Evolutionary conservation across 1,140 invertebrate species (phyloP).

Genomic region (Belonocnema kinseyi): DNA sequence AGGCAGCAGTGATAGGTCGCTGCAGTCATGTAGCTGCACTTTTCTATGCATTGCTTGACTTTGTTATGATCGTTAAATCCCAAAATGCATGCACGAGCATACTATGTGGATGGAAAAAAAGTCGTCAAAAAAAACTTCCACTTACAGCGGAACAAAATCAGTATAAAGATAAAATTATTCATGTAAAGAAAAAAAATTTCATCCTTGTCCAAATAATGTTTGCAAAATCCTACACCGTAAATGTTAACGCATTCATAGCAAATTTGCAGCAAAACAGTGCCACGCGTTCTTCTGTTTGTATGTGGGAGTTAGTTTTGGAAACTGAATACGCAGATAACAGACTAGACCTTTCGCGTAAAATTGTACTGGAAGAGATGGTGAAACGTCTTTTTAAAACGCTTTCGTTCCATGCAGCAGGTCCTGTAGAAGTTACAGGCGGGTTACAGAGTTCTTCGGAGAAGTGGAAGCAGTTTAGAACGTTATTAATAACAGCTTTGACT

Average conservation of each 20-base stretch:
- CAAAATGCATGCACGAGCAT: constrained; percentile 33
- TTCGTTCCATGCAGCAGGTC: not conserved
- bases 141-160: constrained; percentile 26
- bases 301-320: constrained; percentile 3
- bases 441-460: constrained; percentile 2
- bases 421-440: not conserved
- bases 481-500: constrained; percentile 38
- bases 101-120: constrained; percentile 23
- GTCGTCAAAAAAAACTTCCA: constrained; percentile 19
- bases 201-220: not conserved
- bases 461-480: constrained; percentile 24
- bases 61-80: not conserved
- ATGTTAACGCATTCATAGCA: not conserved
- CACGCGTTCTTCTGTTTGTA: not conserved
- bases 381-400: no score
- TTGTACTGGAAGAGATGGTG: not conserved
- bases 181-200: not conserved
- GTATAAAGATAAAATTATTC: not conserved
- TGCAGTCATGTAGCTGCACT: constrained; percentile 35
- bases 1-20: constrained; percentile 36
- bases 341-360: not conserved
- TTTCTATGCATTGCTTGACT: constrained; percentile 19
- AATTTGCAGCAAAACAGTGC: not conserved
- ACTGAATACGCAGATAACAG: not conserved
- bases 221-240: not conserved